phyloP scores from a whole-genome alignment of 2,888 invertebrate species.

The Stegophylla sp. region DNA sequence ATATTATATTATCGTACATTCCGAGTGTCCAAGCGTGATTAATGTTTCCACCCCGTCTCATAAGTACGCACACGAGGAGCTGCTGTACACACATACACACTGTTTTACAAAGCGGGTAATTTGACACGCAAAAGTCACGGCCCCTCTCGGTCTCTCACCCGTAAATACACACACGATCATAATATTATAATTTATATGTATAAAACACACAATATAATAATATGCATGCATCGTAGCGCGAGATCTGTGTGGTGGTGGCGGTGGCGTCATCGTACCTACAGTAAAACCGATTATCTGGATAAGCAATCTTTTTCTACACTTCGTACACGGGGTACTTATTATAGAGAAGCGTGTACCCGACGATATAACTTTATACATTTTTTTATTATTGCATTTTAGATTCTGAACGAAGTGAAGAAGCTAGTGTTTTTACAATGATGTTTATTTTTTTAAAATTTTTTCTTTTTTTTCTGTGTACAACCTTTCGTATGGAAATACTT shows the following conservation, averaged over 20 bases:
- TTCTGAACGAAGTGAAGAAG: too few species aligned
- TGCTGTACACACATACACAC: not conserved
- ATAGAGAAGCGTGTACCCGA: not conserved
- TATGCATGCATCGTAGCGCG: not conserved
- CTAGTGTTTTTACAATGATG: too few species aligned
- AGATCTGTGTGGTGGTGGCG: not conserved
- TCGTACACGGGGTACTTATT: not conserved
- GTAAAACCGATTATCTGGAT: conserved; percentile 18
- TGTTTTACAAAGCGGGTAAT: conserved; percentile 43
- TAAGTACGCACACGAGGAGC: too few species aligned
- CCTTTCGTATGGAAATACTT: too few species aligned
- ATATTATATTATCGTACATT: not conserved
- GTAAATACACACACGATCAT: not conserved
- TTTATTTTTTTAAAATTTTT: too few species aligned
- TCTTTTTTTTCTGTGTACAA: too few species aligned
- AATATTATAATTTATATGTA: too few species aligned
- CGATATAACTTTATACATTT: not conserved
- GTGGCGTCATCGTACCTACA: conserved; percentile 13
- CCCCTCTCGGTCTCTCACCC: conserved; percentile 18
- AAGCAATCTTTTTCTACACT: not conserved
- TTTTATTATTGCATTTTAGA: not conserved
- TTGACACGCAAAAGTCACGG: conserved; percentile 54
- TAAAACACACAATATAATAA: not conserved
- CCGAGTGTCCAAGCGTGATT: conserved; percentile 50
- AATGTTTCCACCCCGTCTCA: conserved; percentile 14